phyloP scores from a whole-genome alignment of 2,797 vertebrate genomes.

The Coregonus ussuriensis region DNA sequence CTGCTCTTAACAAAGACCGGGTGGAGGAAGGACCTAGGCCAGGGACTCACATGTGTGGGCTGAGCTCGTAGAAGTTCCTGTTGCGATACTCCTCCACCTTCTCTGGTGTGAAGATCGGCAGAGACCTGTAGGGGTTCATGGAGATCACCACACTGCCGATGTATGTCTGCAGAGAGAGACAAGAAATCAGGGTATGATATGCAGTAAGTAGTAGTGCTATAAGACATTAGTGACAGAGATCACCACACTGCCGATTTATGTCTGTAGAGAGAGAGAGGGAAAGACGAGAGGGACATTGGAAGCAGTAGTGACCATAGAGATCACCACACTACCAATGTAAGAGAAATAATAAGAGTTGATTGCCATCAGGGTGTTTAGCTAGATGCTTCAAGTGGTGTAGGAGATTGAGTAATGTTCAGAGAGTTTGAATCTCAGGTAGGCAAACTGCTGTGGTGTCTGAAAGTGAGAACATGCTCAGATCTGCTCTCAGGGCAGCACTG shows the following conservation, averaged over 20 bases:
- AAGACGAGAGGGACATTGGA: no score
- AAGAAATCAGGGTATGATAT: neutral
- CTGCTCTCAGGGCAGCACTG: neutral
- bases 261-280: neutral
- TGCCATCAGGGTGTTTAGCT: neutral
- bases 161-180: slow-evolving; percentile 82
- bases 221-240: neutral
- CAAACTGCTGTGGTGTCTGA: neutral
- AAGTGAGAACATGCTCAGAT: neutral
- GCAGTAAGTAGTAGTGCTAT: neutral
- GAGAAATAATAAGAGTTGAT: neutral
- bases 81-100: slow-evolving; percentile 99
- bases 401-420: neutral
- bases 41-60: slow-evolving; percentile 96
- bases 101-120: slow-evolving; percentile 94
- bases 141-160: slow-evolving; percentile 99
- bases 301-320: neutral
- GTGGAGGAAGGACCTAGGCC: neutral
- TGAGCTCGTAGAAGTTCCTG: slow-evolving; percentile 98
- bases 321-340: neutral
- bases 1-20: neutral
- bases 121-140: slow-evolving; percentile 91
- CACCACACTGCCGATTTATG: neutral
- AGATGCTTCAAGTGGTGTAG: neutral
- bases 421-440: neutral